Evolutionary conservation across 2,888 invertebrate species (phyloP), one percentile per base, ranked within the genome.

Genomic region (Agrotis puta): DNA sequence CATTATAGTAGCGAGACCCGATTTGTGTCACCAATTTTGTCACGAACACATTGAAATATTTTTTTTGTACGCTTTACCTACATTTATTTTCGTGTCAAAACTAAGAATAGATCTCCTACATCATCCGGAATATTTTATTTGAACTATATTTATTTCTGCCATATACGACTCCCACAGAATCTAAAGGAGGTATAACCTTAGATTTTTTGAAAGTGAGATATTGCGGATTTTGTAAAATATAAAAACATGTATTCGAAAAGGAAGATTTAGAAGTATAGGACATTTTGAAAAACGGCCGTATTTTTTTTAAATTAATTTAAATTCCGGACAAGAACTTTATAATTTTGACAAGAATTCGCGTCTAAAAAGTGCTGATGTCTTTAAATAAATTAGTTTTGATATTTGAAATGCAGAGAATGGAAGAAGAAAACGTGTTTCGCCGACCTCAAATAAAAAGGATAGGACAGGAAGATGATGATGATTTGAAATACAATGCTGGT

Each of bases 31-130:
- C 7, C 14, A 18, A 16, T 53, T 45, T n/a, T 50, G 14, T 39
- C 20, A 20, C 48, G 18, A 48, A 45, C 11, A 58, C 11, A 33
- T 57, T 16, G 14, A 39, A 39, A 64, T 39, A 11, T 11, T 45
- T 18, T 50, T 48, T 33, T 33, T 1, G 22, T 18, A 2, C 7
- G 27, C 27, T 27, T 33, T 33, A n/a, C 14, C 22, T n/a, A 18
- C 13, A n/a, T 45, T 24, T 45, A 56, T 59, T 65, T 33, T 58
- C 14, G 20, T 50, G 16, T 51, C 48, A 24, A 13, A 1, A 13
- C 18, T 57, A 79, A 48, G 20, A 79, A 76, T 79, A 72, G 18
- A 14, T 7, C 56, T 27, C 61, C 45, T 13, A 70, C 71, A 59
- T 20, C 22, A 53, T 64, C 2, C 14, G 11, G 14, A 53, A n/a